These are phyloP conservation scores for Benitochromis conjunctus DNA, from an alignment of 2,113 vertebrate species.

Conservation along the genomic window DNA sequence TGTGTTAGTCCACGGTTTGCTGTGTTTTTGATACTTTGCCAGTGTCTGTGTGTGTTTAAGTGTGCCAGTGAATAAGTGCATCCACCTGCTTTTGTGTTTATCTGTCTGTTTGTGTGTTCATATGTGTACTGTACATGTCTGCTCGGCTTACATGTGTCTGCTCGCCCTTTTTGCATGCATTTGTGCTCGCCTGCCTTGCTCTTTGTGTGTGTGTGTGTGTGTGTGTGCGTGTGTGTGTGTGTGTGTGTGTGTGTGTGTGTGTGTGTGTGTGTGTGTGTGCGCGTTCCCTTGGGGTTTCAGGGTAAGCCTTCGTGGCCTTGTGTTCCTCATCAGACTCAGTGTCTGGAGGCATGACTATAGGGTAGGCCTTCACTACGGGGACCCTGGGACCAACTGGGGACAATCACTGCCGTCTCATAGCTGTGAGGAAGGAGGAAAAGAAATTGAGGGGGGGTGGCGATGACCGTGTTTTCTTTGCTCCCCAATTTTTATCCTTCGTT, in stretches of 20 bases:
- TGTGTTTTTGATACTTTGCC: conserved; percentile 45
- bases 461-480: conserved; percentile 51
- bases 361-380: conserved; percentile 70
- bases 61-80: conserved; percentile 39
- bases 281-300: conserved; percentile 62
- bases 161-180: conserved; percentile 28
- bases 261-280: conserved; percentile 13
- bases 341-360: conserved; percentile 73
- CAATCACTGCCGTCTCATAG: conserved; percentile 67
- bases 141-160: conserved; percentile 41
- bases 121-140: conserved; percentile 46
- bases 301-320: conserved; percentile 61
- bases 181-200: conserved; percentile 9
- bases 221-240: conserved; percentile 12
- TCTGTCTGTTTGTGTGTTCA: conserved; percentile 39
- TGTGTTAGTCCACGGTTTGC: conserved; percentile 33
- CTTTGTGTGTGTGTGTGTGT: conserved; percentile 14
- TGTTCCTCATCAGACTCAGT: conserved; percentile 67
- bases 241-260: conserved; percentile 14
- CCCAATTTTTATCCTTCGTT: background rate
- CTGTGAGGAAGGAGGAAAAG: conserved; percentile 54
- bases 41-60: conserved; percentile 34
- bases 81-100: conserved; percentile 56
- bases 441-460: conserved; percentile 22
- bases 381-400: conserved; percentile 67